Conservation (phyloP, 1,140 invertebrate species). For the Laupala kohalensis region DNA sequence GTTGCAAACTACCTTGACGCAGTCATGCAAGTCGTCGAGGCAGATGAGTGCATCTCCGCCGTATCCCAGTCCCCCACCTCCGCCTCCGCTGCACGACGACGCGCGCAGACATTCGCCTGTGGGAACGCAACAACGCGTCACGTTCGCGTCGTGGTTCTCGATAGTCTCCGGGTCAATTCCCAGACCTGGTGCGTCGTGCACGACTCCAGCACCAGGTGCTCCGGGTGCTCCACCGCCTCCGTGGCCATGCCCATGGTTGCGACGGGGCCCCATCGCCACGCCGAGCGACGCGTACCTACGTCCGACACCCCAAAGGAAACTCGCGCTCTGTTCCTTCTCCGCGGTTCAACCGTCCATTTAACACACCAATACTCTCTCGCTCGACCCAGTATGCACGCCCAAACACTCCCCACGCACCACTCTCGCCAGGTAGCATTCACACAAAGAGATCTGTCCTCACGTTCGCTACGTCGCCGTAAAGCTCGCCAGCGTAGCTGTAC, state of each 20-base stretch:
- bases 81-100: conserved; percentile 31
- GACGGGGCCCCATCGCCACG: conserved; percentile 21
- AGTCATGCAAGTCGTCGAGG: conserved; percentile 58
- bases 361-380: neutral
- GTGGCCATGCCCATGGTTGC: conserved; percentile 25
- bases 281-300: too few species aligned
- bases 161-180: conserved; percentile 25
- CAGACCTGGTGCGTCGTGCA: conserved; percentile 19
- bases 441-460: conserved; percentile 19
- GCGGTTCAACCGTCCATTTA: neutral
- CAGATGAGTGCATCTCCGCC: conserved; percentile 25
- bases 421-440: neutral
- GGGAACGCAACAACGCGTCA: conserved; percentile 66
- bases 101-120: conserved; percentile 51
- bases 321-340: neutral
- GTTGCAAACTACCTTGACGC: conserved; percentile 84
- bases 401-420: neutral
- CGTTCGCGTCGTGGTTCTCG: conserved; percentile 27
- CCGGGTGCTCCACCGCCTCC: conserved; percentile 32
- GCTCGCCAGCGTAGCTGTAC: conserved; percentile 29
- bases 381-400: neutral
- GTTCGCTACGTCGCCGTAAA: conserved; percentile 21
- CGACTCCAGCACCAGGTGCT: conserved; percentile 28
- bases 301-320: too few species aligned
- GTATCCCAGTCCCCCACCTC: conserved; percentile 28